Evolutionary conservation across 2,888 invertebrate species (phyloP).

Genomic region (Athetis lepigone): DNA sequence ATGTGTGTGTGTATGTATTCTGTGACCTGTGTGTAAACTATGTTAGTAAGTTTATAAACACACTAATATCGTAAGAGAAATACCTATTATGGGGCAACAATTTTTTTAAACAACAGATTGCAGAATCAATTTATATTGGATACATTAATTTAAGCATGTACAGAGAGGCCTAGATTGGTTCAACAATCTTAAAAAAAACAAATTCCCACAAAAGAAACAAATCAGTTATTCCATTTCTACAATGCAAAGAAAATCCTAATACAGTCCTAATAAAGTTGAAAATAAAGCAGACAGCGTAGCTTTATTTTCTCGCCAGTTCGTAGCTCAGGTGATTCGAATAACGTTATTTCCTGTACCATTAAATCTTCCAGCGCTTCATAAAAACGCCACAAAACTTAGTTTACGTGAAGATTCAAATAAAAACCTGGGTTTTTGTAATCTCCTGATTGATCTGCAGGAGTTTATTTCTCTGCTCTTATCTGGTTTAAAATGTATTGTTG

Average conservation of each 20-base stretch:
- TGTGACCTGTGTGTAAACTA: no score
- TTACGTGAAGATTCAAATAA: constrained; percentile 9
- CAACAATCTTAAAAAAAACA: background rate
- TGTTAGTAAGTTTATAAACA: no score
- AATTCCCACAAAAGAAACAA: no score
- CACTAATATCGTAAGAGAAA: no score
- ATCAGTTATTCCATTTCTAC: constrained; percentile 15
- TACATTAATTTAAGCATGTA: no score
- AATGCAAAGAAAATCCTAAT: constrained; percentile 29
- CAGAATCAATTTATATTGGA: no score
- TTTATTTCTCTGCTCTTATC: background rate
- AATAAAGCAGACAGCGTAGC: constrained; percentile 25
- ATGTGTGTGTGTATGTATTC: no score
- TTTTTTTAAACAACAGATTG: no score
- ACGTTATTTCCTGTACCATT: constrained; percentile 37
- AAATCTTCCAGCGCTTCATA: constrained; percentile 25
- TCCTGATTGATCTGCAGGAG: constrained; percentile 12
- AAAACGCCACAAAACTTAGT: constrained; percentile 24
- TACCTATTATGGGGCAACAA: no score
- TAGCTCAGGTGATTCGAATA: constrained; percentile 29
- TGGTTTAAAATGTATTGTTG: no score
- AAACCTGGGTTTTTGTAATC: constrained; percentile 23
- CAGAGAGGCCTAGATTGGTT: background rate
- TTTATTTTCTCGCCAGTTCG: constrained; percentile 27
- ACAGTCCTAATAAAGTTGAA: constrained; percentile 30